These are phyloP conservation scores for Alentia gelatinosa DNA, from an alignment of 2,888 invertebrate genomes.

Conservation along the genomic window DNA sequence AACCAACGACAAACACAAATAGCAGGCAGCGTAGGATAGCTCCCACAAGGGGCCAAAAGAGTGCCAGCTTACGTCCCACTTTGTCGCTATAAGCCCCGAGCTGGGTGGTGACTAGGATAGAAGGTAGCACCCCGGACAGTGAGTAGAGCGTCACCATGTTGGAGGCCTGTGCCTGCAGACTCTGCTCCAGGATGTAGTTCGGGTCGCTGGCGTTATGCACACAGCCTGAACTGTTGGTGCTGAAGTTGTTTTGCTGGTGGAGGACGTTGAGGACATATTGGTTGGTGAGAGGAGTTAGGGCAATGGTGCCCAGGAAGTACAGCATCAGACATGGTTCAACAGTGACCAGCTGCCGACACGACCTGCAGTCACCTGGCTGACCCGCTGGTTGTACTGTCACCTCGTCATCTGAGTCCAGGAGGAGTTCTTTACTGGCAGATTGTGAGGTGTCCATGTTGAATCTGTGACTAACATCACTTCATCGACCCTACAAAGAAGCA, in stretches of 20 bases:
- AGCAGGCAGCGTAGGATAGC: background rate
- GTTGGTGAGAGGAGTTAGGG: background rate
- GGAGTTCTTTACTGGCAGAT: too few relatives aligned
- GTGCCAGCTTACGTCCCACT: conserved; percentile 13
- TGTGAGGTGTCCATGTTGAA: too few relatives aligned
- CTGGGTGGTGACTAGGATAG: background rate
- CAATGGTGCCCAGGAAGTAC: background rate
- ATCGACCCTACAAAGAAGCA: too few relatives aligned
- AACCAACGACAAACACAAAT: background rate
- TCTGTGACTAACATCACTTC: too few relatives aligned
- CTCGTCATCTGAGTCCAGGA: too few relatives aligned
- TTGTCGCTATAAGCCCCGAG: conserved; percentile 46
- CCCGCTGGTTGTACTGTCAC: too few relatives aligned
- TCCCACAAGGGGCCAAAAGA: background rate
- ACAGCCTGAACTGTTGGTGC: background rate
- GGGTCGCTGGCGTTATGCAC: background rate
- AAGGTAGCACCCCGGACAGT: background rate
- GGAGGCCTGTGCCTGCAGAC: background rate
- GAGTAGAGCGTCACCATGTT: background rate
- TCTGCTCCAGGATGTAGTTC: background rate
- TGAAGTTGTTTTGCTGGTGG: background rate
- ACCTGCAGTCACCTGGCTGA: too few relatives aligned
- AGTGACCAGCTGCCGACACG: too few relatives aligned
- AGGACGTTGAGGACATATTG: conserved; percentile 25
- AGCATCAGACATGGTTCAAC: conserved; percentile 41